These are phyloP conservation scores for Poeciliopsis occidentalis DNA, from an alignment of 2,113 vertebrate genomes.

Conservation along the genomic window DNA sequence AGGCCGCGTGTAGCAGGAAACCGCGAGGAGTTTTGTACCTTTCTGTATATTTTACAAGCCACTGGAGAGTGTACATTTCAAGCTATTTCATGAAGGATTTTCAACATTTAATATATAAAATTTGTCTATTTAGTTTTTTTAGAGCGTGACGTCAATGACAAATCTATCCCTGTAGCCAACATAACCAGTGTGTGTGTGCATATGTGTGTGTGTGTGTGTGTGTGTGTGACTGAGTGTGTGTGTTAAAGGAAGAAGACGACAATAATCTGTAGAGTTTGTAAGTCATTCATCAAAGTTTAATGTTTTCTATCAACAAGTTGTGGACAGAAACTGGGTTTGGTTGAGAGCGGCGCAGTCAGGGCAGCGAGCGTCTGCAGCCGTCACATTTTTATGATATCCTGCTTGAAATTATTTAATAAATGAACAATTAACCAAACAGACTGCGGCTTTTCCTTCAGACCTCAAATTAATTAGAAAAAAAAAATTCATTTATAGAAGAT, in stretches of 20 bases:
- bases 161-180: constrained; percentile 72
- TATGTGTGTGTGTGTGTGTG: background rate
- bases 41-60: constrained; percentile 78
- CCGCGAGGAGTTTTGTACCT: constrained; percentile 64
- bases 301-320: constrained; percentile 76
- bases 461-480: too few relatives aligned
- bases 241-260: constrained; percentile 30
- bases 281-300: constrained; percentile 70
- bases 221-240: background rate
- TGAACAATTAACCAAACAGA: constrained; percentile 51
- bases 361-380: constrained; percentile 64
- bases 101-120: constrained; percentile 84
- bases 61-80: constrained; percentile 78
- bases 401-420: constrained; percentile 78
- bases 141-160: constrained; percentile 69
- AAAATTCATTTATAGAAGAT: too few relatives aligned
- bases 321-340: background rate
- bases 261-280: constrained; percentile 67
- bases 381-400: constrained; percentile 73
- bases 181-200: constrained; percentile 68
- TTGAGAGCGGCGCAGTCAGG: constrained; percentile 50
- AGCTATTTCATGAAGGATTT: constrained; percentile 82
- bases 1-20: constrained; percentile 44
- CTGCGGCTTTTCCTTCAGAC: background rate
- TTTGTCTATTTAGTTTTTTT: constrained; percentile 82